Conservation (phyloP, 2,113 vertebrate species). For the Rhinolophus ferrumequinum region DNA sequence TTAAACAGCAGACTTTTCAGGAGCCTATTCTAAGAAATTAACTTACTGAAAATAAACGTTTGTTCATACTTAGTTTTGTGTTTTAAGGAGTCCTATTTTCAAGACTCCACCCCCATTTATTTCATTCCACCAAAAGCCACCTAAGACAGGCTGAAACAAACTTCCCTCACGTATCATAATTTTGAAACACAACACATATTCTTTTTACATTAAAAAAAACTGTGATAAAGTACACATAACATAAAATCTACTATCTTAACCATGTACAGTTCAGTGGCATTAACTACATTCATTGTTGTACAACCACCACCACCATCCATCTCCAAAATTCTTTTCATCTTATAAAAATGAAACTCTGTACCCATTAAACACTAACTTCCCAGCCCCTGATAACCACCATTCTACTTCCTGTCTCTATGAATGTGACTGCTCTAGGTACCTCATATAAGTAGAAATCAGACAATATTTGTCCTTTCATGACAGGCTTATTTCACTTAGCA, state of each 20-base stretch:
- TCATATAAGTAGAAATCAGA: not conserved
- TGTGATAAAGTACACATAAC: not conserved
- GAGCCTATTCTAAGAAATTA: fast-evolving
- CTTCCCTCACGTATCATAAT: not conserved
- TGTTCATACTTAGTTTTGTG: not conserved
- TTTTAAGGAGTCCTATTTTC: not conserved
- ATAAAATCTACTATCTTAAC: not conserved
- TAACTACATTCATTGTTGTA: fast-evolving
- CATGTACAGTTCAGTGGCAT: not conserved
- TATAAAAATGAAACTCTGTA: not conserved
- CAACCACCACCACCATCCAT: fast-evolving
- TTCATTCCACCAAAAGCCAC: not conserved
- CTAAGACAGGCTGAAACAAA: fast-evolving
- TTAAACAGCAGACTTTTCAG: not conserved
- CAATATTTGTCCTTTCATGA: not conserved
- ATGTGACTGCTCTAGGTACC: not conserved
- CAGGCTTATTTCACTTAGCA: not conserved
- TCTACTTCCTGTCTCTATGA: not conserved
- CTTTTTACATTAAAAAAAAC: not conserved
- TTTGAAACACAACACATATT: not conserved
- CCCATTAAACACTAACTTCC: not conserved
- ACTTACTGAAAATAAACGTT: not conserved
- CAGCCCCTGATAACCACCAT: not conserved
- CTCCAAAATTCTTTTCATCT: not conserved
- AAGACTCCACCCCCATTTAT: not conserved